A percentile compares a stretch with the other conserved stretches of the same genome.
phyloP scores from a whole-genome alignment of 2,888 invertebrate genomes.

The Oscheius onirici region DNA sequence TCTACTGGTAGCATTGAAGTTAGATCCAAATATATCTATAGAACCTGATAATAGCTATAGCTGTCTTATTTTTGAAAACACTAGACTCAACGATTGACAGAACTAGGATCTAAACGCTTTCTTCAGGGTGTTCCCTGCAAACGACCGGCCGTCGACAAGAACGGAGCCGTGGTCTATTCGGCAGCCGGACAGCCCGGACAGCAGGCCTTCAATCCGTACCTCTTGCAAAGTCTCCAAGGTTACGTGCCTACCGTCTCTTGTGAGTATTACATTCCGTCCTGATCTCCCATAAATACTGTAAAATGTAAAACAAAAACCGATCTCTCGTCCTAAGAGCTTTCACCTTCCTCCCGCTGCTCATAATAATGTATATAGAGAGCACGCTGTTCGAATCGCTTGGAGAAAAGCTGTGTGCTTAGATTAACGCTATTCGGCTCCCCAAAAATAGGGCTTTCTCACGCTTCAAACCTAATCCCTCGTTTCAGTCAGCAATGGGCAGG shows the following conservation, averaged over 20 bases:
- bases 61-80: no score
- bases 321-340: conserved; percentile 17
- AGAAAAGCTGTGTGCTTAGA: no score
- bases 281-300: not conserved
- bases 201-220: conserved; percentile 56
- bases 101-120: not conserved
- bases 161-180: conserved; percentile 52
- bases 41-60: no score
- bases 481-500: conserved; percentile 54
- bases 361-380: no score
- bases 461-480: conserved; percentile 48
- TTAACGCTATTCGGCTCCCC: no score
- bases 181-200: conserved; percentile 39
- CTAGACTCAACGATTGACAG: no score
- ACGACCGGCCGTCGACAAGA: conserved; percentile 60
- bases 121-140: conserved; percentile 59
- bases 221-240: conserved; percentile 51
- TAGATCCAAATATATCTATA: no score
- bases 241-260: conserved; percentile 63
- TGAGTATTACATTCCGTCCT: conserved; percentile 51
- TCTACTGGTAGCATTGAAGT: no score
- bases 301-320: not conserved
- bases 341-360: conserved; percentile 7
- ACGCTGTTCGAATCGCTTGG: no score
- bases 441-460: conserved; percentile 8